These are phyloP conservation scores for Lumbricus terrestris DNA, from an alignment of 2,888 invertebrate species.

Conservation along the genomic window DNA sequence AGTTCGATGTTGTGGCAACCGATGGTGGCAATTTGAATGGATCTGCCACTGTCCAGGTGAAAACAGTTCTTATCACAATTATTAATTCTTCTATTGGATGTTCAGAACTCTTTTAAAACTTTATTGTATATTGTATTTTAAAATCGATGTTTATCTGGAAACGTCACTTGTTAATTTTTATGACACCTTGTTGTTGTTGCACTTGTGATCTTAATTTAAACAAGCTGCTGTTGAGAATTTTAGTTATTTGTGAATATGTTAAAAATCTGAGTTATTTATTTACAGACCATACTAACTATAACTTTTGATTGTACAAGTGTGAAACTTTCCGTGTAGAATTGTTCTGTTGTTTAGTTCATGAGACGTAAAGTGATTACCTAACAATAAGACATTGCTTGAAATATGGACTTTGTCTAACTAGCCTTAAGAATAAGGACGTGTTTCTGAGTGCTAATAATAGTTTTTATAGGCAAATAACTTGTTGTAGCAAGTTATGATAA, in stretches of 20 bases:
- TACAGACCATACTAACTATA: too few species aligned
- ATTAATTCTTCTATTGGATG: not conserved
- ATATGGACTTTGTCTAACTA: not conserved
- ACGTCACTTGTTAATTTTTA: not conserved
- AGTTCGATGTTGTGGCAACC: constrained; percentile 84
- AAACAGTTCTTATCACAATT: not conserved
- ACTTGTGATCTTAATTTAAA: not conserved
- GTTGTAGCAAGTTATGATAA: not conserved
- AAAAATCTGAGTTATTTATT: not conserved
- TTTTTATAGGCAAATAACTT: not conserved
- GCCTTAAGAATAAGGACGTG: not conserved
- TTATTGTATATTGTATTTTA: not conserved
- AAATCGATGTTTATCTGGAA: too few species aligned
- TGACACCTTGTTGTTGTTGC: not conserved
- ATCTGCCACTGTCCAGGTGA: constrained; percentile 84
- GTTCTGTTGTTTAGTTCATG: too few species aligned
- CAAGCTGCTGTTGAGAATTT: not conserved
- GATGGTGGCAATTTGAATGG: constrained; percentile 90
- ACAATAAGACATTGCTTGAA: too few species aligned
- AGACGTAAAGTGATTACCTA: too few species aligned
- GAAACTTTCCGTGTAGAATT: too few species aligned
- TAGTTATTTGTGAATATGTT: not conserved
- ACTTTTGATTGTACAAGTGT: too few species aligned
- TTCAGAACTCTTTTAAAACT: not conserved
- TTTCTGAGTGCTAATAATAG: not conserved